Conservation (phyloP, 2,888 invertebrate genomes). For the Sarcophaga subvicina region DNA sequence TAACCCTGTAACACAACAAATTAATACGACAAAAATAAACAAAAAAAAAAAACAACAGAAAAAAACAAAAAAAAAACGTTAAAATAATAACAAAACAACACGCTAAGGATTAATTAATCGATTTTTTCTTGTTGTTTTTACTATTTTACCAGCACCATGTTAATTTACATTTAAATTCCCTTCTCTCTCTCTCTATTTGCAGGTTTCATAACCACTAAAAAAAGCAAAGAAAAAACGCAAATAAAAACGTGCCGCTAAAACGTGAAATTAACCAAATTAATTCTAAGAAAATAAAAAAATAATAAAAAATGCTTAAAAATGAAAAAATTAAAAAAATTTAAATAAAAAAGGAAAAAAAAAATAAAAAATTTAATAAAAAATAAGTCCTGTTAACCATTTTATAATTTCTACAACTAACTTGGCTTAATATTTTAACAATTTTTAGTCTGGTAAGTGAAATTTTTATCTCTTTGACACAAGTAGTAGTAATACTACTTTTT, state of each 20-base stretch:
- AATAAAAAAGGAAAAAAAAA: slow-evolving; percentile 13
- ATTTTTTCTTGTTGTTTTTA: slow-evolving; percentile 42
- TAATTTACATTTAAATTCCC: background rate
- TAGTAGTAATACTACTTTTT: no score
- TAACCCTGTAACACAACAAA: background rate
- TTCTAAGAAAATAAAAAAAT: slow-evolving; percentile 1
- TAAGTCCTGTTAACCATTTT: background rate
- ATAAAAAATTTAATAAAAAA: no score
- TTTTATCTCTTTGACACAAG: background rate
- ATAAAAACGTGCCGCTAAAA: slow-evolving; percentile 45
- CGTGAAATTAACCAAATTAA: slow-evolving; percentile 37
- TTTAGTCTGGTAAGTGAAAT: background rate
- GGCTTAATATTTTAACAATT: background rate
- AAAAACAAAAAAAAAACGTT: background rate
- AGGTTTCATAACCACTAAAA: slow-evolving; percentile 18
- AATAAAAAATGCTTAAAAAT: slow-evolving; percentile 6
- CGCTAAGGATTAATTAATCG: slow-evolving; percentile 64
- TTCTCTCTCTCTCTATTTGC: background rate
- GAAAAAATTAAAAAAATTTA: slow-evolving; percentile 17
- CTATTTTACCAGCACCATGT: slow-evolving; percentile 1
- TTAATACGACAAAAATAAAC: slow-evolving; percentile 1
- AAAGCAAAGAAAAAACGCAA: background rate
- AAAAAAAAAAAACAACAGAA: background rate
- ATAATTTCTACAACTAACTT: background rate
- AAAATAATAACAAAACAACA: slow-evolving; percentile 54